These are phyloP conservation scores for Sebastes hubbsi DNA, from an alignment of 2,797 vertebrate genomes.

Conservation along the genomic window DNA sequence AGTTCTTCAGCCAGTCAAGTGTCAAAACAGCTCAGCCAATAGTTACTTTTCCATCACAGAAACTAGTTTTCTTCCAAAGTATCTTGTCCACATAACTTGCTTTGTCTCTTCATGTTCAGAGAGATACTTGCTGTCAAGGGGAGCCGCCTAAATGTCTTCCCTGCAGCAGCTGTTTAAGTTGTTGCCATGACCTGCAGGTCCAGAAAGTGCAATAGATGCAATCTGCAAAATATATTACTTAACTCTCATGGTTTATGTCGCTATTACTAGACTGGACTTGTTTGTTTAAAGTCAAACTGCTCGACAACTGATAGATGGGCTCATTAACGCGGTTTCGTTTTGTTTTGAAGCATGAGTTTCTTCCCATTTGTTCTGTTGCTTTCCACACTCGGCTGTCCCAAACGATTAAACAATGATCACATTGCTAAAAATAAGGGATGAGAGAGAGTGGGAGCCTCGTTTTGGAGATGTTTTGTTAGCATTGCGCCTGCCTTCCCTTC, in stretches of 20 bases:
- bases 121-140: conserved; percentile 24
- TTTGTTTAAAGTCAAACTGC: not conserved
- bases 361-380: conserved; percentile 15
- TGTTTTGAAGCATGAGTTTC: not conserved
- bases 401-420: conserved; percentile 31
- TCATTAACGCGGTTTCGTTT: not conserved
- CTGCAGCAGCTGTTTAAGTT: conserved; percentile 32
- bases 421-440: conserved; percentile 64
- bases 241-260: not conserved
- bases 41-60: not conserved
- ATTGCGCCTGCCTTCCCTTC: conserved; percentile 48
- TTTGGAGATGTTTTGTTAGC: conserved; percentile 50
- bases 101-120: conserved; percentile 19
- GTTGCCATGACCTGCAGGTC: conserved; percentile 8
- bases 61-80: not conserved
- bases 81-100: not conserved
- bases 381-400: not conserved
- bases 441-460: conserved; percentile 23
- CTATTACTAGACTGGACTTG: not conserved
- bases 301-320: not conserved
- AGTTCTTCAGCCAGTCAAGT: not conserved
- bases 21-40: not conserved
- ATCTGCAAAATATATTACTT: not conserved
- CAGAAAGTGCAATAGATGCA: conserved; percentile 1
- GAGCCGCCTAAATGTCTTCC: not conserved